A percentile compares a stretch with the other conserved stretches of the same genome.
Evolutionary conservation across 1,140 invertebrate species (phyloP).

Genomic region (Hestina assimilis): DNA sequence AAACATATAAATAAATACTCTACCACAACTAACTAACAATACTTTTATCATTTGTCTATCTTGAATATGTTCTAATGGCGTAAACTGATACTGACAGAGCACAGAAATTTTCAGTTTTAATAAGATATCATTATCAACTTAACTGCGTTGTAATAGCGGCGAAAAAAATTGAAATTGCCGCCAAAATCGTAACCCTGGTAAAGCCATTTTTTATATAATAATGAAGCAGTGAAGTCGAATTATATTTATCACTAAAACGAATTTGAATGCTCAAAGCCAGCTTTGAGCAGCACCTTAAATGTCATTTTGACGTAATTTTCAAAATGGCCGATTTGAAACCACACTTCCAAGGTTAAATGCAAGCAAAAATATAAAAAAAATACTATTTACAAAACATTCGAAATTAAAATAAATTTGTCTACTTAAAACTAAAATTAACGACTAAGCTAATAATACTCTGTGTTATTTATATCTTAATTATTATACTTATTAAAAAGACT

Average conservation of each 20-base stretch:
- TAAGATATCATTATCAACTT: too few species aligned
- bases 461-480: conserved; percentile 39
- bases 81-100: too few species aligned
- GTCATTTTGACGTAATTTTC: background rate
- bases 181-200: too few species aligned
- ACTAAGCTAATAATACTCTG: conserved; percentile 64
- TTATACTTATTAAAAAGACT: conserved; percentile 22
- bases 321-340: conserved; percentile 41
- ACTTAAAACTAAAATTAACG: conserved; percentile 62
- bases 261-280: background rate
- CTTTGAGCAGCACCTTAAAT: background rate
- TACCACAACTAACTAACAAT: conserved; percentile 14
- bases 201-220: too few species aligned
- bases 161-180: too few species aligned
- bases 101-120: too few species aligned
- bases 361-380: conserved; percentile 42
- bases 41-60: background rate
- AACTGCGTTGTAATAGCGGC: too few species aligned
- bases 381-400: conserved; percentile 41
- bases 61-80: too few species aligned
- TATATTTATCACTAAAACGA: too few species aligned
- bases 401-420: conserved; percentile 51
- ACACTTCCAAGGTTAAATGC: conserved; percentile 61
- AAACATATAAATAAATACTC: conserved; percentile 21
- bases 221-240: too few species aligned